Conservation (phyloP, 2,797 vertebrate genomes). For the Lates japonicus region DNA sequence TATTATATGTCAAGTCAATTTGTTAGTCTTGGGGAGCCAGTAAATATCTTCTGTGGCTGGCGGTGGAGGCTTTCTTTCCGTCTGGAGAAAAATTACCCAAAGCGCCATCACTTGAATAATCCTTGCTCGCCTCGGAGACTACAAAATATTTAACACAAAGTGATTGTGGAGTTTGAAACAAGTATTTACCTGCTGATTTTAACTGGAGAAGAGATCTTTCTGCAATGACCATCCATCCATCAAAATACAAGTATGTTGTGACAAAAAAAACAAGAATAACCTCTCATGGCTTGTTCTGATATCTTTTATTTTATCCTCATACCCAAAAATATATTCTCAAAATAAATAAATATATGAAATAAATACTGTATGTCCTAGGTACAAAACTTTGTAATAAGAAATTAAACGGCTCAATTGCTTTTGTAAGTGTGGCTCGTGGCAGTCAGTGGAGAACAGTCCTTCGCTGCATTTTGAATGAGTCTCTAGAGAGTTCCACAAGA, state of each 20-base stretch:
- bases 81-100: too few relatives aligned
- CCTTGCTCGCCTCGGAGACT: not conserved
- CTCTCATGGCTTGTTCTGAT: slow-evolving; percentile 53
- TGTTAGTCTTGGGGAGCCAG: not conserved
- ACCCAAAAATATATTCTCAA: slow-evolving; percentile 99
- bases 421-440: slow-evolving; percentile 66
- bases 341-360: slow-evolving; percentile 99
- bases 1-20: slow-evolving; percentile 1
- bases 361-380: slow-evolving; percentile 93
- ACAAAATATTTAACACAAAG: not conserved
- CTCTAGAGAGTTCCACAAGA: slow-evolving; percentile 58
- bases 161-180: not conserved
- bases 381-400: slow-evolving; percentile 93
- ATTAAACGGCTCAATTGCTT: slow-evolving; percentile 77
- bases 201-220: not conserved
- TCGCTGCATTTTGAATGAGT: slow-evolving; percentile 69
- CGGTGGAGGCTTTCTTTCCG: not conserved
- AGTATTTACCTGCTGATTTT: not conserved
- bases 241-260: slow-evolving; percentile 18
- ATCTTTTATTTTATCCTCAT: slow-evolving; percentile 77
- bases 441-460: slow-evolving; percentile 71
- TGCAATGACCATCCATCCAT: not conserved
- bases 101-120: too few relatives aligned
- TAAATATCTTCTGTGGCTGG: not conserved
- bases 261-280: slow-evolving; percentile 42